Conservation (phyloP, 2,113 vertebrate genomes). For the Coptodon bakossiorum region DNA sequence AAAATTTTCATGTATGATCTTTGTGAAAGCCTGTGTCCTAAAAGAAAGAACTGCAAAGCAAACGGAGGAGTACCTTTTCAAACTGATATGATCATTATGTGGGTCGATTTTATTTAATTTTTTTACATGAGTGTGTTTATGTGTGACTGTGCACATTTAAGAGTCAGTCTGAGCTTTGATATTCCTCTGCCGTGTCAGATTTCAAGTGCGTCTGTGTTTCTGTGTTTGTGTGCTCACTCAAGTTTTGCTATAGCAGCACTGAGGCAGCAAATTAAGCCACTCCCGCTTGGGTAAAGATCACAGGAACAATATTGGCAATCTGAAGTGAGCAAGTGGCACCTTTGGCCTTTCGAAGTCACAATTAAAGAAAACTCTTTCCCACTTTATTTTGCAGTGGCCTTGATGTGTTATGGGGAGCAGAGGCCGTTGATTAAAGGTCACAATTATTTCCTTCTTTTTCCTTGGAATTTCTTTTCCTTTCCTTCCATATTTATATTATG, state of each 20-base stretch:
- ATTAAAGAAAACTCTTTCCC: slow-evolving; percentile 13
- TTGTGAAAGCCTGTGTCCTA: neutral
- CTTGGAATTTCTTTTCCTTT: neutral
- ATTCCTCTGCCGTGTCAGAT: neutral
- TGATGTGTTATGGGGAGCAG: neutral
- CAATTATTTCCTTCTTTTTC: neutral
- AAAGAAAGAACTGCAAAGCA: neutral
- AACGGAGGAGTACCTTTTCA: neutral
- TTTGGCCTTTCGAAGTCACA: slow-evolving; percentile 16
- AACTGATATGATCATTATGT: neutral
- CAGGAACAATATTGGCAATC: slow-evolving; percentile 21
- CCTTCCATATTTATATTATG: neutral
- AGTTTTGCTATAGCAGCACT: slow-evolving; percentile 11
- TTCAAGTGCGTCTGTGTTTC: neutral
- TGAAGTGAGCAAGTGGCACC: slow-evolving; percentile 19
- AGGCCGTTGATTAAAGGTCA: neutral
- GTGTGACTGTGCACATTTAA: neutral
- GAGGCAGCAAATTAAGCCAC: slow-evolving; percentile 36
- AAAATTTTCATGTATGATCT: neutral
- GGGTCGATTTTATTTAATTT: neutral
- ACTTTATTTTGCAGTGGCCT: neutral
- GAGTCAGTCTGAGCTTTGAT: neutral
- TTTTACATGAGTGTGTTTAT: neutral
- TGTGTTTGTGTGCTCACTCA: neutral
- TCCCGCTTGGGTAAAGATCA: slow-evolving; percentile 29